A percentile compares a stretch with the other conserved stretches of the same genome.
Evolutionary conservation across 2,888 invertebrate species (phyloP).

Genomic region (Drosophila helvetica): DNA sequence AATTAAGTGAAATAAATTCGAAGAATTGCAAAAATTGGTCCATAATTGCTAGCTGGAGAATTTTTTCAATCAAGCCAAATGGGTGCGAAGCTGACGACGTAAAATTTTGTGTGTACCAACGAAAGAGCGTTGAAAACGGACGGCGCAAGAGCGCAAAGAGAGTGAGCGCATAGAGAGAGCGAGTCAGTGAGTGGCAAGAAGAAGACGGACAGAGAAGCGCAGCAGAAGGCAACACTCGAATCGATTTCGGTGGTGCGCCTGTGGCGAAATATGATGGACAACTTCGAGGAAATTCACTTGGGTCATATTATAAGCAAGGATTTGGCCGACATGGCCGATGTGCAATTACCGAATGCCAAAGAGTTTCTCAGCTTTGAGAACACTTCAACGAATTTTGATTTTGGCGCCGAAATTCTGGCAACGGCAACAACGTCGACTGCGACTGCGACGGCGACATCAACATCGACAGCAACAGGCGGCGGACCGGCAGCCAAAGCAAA

Average conservation of each 20-base stretch:
- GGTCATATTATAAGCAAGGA: slow-evolving; percentile 67
- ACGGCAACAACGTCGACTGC: slow-evolving; percentile 55
- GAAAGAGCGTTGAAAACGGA: slow-evolving; percentile 76
- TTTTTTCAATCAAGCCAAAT: slow-evolving; percentile 66
- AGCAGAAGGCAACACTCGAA: slow-evolving; percentile 45
- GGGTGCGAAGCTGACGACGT: slow-evolving; percentile 67
- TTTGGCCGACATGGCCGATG: slow-evolving; percentile 53
- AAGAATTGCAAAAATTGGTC: slow-evolving; percentile 38
- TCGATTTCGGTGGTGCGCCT: slow-evolving; percentile 40
- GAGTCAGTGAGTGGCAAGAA: slow-evolving; percentile 43
- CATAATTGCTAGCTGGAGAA: slow-evolving; percentile 41
- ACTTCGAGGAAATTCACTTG: slow-evolving; percentile 69
- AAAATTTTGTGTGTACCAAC: slow-evolving; percentile 82
- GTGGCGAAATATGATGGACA: slow-evolving; percentile 77
- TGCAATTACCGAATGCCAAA: slow-evolving; percentile 32
- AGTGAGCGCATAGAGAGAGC: slow-evolving; percentile 39
- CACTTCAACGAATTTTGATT: slow-evolving; percentile 61
- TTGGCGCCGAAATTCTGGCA: slow-evolving; percentile 82
- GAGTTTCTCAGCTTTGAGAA: slow-evolving; percentile 30
- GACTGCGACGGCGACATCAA: slow-evolving; percentile 38
- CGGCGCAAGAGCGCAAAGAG: slow-evolving; percentile 66
- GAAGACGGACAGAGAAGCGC: slow-evolving; percentile 40
- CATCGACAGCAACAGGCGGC: slow-evolving; percentile 47
- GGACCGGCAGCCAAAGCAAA: slow-evolving; percentile 67
- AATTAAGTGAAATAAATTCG: slow-evolving; percentile 31